These are phyloP conservation scores for Ataeniobius toweri DNA, from an alignment of 2,797 vertebrate species.

Conservation along the genomic window DNA sequence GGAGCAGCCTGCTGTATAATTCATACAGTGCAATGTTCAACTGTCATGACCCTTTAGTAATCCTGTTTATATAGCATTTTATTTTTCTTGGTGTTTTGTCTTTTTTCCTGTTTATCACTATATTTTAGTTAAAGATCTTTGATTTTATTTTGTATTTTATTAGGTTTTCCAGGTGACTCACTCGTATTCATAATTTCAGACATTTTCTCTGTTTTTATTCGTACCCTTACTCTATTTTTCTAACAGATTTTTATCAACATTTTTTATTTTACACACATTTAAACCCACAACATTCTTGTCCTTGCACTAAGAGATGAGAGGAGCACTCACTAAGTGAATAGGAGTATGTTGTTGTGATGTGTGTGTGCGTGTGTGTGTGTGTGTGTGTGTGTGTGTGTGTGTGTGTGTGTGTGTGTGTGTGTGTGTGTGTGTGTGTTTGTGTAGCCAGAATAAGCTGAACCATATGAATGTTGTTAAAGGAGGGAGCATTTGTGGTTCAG, in stretches of 20 bases:
- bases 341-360: conserved; percentile 17
- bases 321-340: conserved; percentile 55
- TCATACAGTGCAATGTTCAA: conserved; percentile 45
- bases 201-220: conserved; percentile 73
- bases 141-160: conserved; percentile 25
- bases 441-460: conserved; percentile 43
- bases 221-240: conserved; percentile 43
- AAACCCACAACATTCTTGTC: conserved; percentile 7
- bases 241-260: conserved; percentile 40
- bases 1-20: conserved; percentile 51
- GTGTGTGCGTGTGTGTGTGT: conserved; percentile 6
- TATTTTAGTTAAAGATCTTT: conserved; percentile 30
- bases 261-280: conserved; percentile 4
- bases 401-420: not conserved
- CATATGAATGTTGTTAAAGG: conserved; percentile 34
- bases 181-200: conserved; percentile 59
- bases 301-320: conserved; percentile 48
- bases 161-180: conserved; percentile 42
- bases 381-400: conserved; percentile 1
- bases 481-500: conserved; percentile 36
- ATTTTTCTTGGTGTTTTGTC: conserved; percentile 8
- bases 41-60: conserved; percentile 38
- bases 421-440: no score
- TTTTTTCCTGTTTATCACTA: conserved; percentile 5
- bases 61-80: conserved; percentile 1